Evolutionary conservation across 2,113 vertebrate species (phyloP), one percentile per base, ranked within the genome.

Genomic region (Phaethon lepturus): DNA sequence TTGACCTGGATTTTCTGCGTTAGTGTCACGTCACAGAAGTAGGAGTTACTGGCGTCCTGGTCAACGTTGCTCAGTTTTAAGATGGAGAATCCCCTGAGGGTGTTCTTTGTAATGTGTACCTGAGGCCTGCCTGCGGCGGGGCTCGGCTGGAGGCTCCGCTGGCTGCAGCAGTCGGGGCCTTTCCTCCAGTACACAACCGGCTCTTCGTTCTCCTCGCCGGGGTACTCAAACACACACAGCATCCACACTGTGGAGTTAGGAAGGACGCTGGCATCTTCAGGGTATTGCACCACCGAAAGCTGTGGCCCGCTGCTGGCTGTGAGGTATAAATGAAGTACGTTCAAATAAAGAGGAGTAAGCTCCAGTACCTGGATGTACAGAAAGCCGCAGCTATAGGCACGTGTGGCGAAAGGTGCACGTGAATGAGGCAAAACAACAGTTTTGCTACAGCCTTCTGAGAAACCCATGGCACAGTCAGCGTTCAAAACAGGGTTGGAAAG

Each of bases 351-450:
- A 40, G 40, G 33, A 29, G 7, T 44, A 2, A 6, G 17, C 6
- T 29, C 38, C 0, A 0, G 3, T 8, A 9, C 2, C 23, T 9
- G 4, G 10, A 9, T 2, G 2, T 40, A 35, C 10, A 59, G 75
- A 72, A 42, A 83, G 58, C 16, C 58, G 17, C 35, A 26, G 45
- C 45, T 77, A 1, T 26, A 42, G 40, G 17, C 3, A 18, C 0
- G 0, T 17, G 2, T n/a, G 22, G 47, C 2, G 3, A 35, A 50
- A 72, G 29, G 42, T 33, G 17, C 26, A 9, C n/a, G 52, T 2
- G 1, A 25, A 8, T 17, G 64, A 78, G 28, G 11, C 35, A 29
- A 76, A 38, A 50, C 20, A 42, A 23, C 2, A 19, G 38, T 45
- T 85, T 56, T 60, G 24, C 59, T 53, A 9, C 29, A 29, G 40